phyloP scores from a whole-genome alignment of 1,140 invertebrate species.

The Psilanteris sp. region DNA sequence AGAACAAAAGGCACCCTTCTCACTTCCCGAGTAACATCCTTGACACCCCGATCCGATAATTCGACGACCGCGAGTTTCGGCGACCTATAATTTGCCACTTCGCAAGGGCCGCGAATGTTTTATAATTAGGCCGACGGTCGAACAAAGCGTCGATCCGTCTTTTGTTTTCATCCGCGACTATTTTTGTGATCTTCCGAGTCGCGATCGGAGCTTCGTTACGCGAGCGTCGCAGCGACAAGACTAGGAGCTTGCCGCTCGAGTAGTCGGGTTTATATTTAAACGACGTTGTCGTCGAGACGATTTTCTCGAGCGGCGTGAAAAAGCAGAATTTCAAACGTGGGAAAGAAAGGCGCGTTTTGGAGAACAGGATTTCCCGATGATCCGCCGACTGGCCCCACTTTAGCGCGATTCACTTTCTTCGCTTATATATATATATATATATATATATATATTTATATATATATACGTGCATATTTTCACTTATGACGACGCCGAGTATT shows the following conservation, averaged over 20 bases:
- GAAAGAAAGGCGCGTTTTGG: conserved; percentile 1
- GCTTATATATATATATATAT: conserved; percentile 22
- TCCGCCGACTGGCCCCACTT: neutral
- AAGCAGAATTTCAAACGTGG: too few species aligned
- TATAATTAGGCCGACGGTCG: too few species aligned
- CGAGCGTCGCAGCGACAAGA: conserved; percentile 74
- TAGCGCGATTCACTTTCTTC: conserved; percentile 12
- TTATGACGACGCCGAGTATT: conserved; percentile 16
- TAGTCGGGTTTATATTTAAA: conserved; percentile 78
- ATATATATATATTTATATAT: conserved; percentile 21
- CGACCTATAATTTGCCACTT: too few species aligned
- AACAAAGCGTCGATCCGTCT: too few species aligned
- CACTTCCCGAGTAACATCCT: too few species aligned
- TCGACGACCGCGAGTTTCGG: too few species aligned
- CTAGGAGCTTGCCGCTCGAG: conserved; percentile 72
- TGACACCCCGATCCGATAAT: too few species aligned
- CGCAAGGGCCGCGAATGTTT: too few species aligned
- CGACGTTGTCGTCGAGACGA: conserved; percentile 63
- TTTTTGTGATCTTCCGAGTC: neutral
- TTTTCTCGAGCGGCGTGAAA: conserved; percentile 43
- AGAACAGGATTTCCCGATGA: neutral
- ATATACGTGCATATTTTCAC: conserved; percentile 1
- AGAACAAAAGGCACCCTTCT: too few species aligned
- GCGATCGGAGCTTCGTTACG: conserved; percentile 54
- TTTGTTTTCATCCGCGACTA: neutral